Base-by-base conservation (phyloP, 53 echinoderm and acorn worm species). In the Paracentrotus lividus region DNA sequence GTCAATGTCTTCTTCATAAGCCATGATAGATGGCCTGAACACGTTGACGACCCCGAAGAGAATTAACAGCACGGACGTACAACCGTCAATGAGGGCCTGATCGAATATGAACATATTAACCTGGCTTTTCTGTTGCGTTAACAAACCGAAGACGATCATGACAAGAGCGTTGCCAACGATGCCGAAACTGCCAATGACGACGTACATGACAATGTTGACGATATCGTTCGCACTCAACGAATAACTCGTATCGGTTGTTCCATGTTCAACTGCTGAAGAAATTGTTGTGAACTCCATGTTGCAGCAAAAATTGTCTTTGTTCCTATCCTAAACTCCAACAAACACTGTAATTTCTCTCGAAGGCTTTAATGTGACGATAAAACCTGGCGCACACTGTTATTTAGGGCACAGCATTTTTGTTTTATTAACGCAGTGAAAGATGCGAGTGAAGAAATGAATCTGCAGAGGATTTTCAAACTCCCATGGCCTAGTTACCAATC, bases 31-130 rank as follows among this genome's bases (percentile, higher is more conserved):
- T 5, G 93, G 86, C 20, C 94, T 90, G 72, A 93, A 94, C 18
- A 95, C 88, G 86, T 94, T 92, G 1, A 97, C 94, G 23, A 93
- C 90, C 23, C 97, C 96, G 84, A 97, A 97, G 0, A 94, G 84
- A 6, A 98, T 94, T 1, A 98, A 93, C 26, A 97, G 89, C 21
- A 98, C 29, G 4, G 96, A 96, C 13, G 97, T 98, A 12, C 91
- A 77, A n/a, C 96, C 88, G 90, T 98, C 98, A 16, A 96, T 93
- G 18, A 94, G 93, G 5, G 98, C 98, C 36, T 98, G 98, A 68
- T 96, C 97, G 33, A 98, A 86, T 43, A 98, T 98, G 47, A 96
- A 97, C 54, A 97, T 67, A 72, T 98, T 98, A 0, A 96, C 96
- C 49, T 96, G 97, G 26, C 96, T 97, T 15, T 96, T 95, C 16